Evolutionary conservation across 1,140 invertebrate genomes (phyloP).

Genomic region (Ips nitidus): DNA sequence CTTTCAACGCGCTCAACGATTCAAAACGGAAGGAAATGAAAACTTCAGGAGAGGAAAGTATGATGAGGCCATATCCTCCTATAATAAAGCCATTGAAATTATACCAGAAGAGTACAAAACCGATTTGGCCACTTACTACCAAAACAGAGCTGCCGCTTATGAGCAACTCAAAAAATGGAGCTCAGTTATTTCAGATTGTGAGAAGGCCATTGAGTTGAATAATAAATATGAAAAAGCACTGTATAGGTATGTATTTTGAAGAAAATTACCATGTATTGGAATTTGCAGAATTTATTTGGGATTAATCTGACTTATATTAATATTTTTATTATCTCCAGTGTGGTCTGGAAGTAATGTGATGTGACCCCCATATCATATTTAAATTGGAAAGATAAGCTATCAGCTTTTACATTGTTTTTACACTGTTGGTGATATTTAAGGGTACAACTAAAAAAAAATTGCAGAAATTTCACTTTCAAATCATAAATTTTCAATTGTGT

Average conservation of each 20-base stretch:
- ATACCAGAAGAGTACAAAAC: constrained; percentile 74
- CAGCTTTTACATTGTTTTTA: no score
- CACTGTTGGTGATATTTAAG: no score
- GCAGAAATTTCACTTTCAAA: no score
- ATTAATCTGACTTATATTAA: no score
- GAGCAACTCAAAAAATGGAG: constrained; percentile 88
- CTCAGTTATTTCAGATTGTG: constrained; percentile 84
- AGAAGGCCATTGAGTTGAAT: constrained; percentile 81
- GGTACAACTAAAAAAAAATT: no score
- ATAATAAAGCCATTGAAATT: constrained; percentile 84
- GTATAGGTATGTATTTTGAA: constrained; percentile 44
- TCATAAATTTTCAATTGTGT: no score
- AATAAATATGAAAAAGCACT: constrained; percentile 89
- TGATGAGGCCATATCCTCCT: constrained; percentile 83
- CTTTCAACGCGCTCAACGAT: constrained; percentile 69
- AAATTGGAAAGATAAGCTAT: no score
- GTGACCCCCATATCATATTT: no score
- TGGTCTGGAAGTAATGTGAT: no score
- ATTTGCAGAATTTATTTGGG: no score
- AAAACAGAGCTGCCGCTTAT: constrained; percentile 93
- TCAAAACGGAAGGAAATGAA: constrained; percentile 86
- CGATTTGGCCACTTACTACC: constrained; percentile 88
- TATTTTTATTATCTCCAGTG: no score
- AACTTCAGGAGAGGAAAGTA: constrained; percentile 84
- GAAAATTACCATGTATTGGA: no score